Percentiles rank a stretch among this genome's conserved stretches.
Conservation (phyloP, 2,888 invertebrate species). For the Choreutis nemorana region DNA sequence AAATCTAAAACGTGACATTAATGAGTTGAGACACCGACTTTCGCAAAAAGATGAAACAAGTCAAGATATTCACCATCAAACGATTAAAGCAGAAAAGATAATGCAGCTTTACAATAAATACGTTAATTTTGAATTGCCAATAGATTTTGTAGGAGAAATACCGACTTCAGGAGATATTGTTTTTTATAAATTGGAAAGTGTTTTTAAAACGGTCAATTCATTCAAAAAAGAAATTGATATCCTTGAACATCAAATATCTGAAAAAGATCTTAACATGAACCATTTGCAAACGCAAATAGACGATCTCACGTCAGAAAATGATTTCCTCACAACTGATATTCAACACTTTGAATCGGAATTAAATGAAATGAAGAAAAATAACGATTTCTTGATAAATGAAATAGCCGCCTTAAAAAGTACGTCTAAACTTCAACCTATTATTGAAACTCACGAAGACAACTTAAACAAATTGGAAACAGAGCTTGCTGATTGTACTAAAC, state of each 20-base stretch:
- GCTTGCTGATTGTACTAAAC: conserved; percentile 66
- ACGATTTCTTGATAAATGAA: conserved; percentile 73
- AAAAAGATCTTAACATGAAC: conserved; percentile 60
- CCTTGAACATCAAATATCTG: conserved; percentile 64
- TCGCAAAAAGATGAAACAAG: conserved; percentile 25
- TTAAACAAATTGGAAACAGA: conserved; percentile 70
- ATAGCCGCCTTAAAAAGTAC: conserved; percentile 69
- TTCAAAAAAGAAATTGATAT: conserved; percentile 67
- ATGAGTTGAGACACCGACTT: conserved; percentile 43
- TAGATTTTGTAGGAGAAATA: conserved; percentile 54
- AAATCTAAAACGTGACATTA: conserved; percentile 52
- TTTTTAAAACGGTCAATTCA: conserved; percentile 63
- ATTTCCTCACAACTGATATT: conserved; percentile 51
- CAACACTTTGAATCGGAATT: conserved; percentile 68
- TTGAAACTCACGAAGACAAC: conserved; percentile 76
- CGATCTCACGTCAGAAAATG: conserved; percentile 57
- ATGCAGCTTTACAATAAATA: conserved; percentile 54
- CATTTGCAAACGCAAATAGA: conserved; percentile 65
- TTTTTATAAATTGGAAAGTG: conserved; percentile 55
- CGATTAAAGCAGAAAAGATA: conserved; percentile 39
- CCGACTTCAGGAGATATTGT: conserved; percentile 40
- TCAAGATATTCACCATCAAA: conserved; percentile 26
- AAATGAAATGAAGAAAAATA: conserved; percentile 73
- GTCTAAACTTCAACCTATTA: conserved; percentile 75
- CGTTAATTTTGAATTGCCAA: conserved; percentile 53